These are phyloP conservation scores for Prionailurus bengalensis DNA, from an alignment of 2,113 vertebrate genomes.

Conservation along the genomic window DNA sequence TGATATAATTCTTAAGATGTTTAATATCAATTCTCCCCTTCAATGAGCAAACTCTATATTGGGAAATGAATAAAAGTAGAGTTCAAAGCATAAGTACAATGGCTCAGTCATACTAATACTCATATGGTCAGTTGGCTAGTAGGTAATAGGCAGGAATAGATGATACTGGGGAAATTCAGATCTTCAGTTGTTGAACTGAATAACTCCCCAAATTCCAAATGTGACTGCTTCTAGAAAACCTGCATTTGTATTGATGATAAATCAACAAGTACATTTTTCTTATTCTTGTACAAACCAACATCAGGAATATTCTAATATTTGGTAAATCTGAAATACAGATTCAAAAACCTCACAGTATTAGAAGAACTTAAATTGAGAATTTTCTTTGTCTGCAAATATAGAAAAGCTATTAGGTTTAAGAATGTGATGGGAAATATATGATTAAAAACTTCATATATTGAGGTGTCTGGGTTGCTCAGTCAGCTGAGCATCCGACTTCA, in stretches of 20 bases:
- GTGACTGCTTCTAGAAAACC: background rate
- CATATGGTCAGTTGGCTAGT: background rate
- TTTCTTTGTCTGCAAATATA: background rate
- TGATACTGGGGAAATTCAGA: background rate
- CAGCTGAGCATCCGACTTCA: too few species aligned
- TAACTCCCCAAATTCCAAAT: fast-evolving
- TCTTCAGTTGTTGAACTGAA: background rate
- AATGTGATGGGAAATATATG: background rate
- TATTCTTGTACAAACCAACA: background rate
- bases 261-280: background rate
- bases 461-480: too few species aligned
- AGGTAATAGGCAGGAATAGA: background rate
- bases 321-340: background rate
- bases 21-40: background rate
- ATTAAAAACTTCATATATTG: too few species aligned
- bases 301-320: background rate
- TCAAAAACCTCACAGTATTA: background rate
- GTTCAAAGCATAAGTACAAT: background rate
- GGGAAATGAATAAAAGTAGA: background rate
- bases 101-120: background rate
- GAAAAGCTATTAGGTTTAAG: background rate
- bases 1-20: slow-evolving; percentile 39
- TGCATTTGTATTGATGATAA: background rate
- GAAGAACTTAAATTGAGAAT: background rate
- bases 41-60: background rate